Conservation (phyloP, 2,797 vertebrate genomes). For the Eupleurogrammus muticus region DNA sequence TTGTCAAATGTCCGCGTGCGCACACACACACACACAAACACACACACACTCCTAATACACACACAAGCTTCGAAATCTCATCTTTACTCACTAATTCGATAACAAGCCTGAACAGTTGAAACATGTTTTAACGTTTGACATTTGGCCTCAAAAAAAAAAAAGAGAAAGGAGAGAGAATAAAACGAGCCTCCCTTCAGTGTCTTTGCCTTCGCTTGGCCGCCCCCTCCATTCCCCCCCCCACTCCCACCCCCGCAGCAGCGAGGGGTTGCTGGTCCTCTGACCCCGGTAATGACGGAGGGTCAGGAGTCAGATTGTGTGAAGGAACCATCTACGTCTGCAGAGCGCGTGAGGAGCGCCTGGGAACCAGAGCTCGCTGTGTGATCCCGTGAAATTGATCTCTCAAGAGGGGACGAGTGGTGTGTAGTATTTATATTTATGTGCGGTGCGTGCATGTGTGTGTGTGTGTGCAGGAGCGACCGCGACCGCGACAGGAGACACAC, state of each 20-base stretch:
- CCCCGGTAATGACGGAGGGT: constrained; percentile 75
- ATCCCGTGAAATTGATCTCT: constrained; percentile 84
- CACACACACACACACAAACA: constrained; percentile 22
- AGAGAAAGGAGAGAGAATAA: constrained; percentile 5
- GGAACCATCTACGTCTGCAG: constrained; percentile 69
- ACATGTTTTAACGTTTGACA: constrained; percentile 82
- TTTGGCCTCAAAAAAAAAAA: constrained; percentile 61
- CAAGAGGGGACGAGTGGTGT: constrained; percentile 66
- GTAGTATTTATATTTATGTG: constrained; percentile 73
- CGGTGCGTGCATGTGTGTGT: constrained; percentile 38
- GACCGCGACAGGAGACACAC: constrained; percentile 57
- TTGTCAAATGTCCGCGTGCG: constrained; percentile 19
- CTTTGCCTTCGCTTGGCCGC: constrained; percentile 28
- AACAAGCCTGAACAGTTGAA: constrained; percentile 71
- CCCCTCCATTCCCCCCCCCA: no score
- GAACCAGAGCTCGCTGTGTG: constrained; percentile 78
- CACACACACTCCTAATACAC: constrained; percentile 41
- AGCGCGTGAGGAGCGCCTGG: constrained; percentile 79
- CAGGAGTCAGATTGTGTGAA: constrained; percentile 77
- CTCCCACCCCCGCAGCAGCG: constrained; percentile 28
- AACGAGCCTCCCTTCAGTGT: constrained; percentile 41
- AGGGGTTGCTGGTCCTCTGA: constrained; percentile 68
- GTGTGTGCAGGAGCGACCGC: constrained; percentile 43
- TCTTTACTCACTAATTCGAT: constrained; percentile 72
- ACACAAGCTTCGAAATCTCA: constrained; percentile 52